A percentile compares a stretch with the other conserved stretches of the same genome.
These are phyloP conservation scores for Pinctada fucata DNA, from an alignment of 2,888 invertebrate species.

Conservation along the genomic window DNA sequence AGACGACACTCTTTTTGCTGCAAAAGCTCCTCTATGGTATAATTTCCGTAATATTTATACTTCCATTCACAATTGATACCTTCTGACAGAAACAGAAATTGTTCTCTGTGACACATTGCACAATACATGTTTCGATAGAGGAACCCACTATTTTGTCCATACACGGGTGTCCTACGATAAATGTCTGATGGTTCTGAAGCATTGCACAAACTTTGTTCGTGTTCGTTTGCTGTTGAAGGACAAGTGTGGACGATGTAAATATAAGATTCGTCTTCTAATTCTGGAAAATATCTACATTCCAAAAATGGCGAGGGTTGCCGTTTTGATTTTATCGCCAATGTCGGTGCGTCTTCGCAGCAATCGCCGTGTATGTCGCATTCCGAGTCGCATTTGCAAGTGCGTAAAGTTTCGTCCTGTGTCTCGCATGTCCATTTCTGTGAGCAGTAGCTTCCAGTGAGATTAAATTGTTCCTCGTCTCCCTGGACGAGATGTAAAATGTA, in stretches of 20 bases:
- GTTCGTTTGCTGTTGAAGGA: slow-evolving; percentile 9
- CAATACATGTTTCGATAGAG: slow-evolving; percentile 40
- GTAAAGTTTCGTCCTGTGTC: background rate
- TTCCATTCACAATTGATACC: slow-evolving; percentile 33
- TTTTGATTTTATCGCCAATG: background rate
- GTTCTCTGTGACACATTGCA: slow-evolving; percentile 31
- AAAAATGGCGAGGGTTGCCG: background rate
- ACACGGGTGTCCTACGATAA: slow-evolving; percentile 18
- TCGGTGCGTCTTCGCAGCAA: slow-evolving; percentile 25
- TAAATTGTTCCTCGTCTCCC: background rate
- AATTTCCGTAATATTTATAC: slow-evolving; percentile 14
- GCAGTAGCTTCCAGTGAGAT: background rate
- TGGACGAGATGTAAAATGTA: too few species aligned
- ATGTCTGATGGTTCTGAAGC: background rate
- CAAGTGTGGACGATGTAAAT: slow-evolving; percentile 30
- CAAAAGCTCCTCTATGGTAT: slow-evolving; percentile 9
- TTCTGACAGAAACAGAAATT: slow-evolving; percentile 21
- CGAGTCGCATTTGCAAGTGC: slow-evolving; percentile 29
- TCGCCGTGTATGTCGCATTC: slow-evolving; percentile 23
- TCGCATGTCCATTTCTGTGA: background rate
- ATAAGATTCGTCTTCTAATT: slow-evolving; percentile 14
- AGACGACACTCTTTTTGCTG: slow-evolving; percentile 27
- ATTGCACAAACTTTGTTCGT: slow-evolving; percentile 23
- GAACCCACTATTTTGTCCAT: slow-evolving; percentile 21
- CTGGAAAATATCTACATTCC: slow-evolving; percentile 27